phyloP scores from a whole-genome alignment of 2,797 vertebrate genomes.

The Cynodonichthys magdalenae region DNA sequence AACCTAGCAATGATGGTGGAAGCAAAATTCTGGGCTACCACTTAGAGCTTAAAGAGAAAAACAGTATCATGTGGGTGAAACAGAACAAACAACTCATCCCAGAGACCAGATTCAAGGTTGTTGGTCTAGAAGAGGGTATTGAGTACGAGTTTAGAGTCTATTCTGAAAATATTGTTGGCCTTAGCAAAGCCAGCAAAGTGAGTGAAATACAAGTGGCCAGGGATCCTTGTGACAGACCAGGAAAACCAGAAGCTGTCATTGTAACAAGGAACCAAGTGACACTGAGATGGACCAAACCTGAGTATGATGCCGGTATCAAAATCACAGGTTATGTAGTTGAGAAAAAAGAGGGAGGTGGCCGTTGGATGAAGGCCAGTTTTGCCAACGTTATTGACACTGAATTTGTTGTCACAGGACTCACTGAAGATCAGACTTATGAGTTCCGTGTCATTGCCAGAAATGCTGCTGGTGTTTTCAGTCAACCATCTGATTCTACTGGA shows the following conservation, averaged over 20 bases:
- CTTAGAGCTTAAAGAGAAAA: constrained; percentile 95
- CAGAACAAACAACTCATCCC: constrained; percentile 93
- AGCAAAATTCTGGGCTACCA: constrained; percentile 96
- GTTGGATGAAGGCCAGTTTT: constrained; percentile 99
- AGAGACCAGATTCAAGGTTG: constrained; percentile 91
- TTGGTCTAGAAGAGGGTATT: constrained; percentile 94
- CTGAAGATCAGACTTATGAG: constrained; percentile 93
- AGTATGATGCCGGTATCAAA: constrained; percentile 93
- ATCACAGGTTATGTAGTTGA: constrained; percentile 97
- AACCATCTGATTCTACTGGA: constrained; percentile 95
- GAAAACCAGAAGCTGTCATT: constrained; percentile 93
- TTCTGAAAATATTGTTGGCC: constrained; percentile 96
- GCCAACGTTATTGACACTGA: constrained; percentile 92
- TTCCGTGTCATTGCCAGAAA: constrained; percentile 98
- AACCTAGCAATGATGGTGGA: constrained; percentile 93
- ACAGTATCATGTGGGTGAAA: constrained; percentile 96
- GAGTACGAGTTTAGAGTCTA: constrained; percentile 98
- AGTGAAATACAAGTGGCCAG: constrained; percentile 93
- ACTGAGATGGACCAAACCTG: constrained; percentile 94
- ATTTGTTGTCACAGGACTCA: constrained; percentile 92
- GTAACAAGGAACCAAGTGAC: constrained; percentile 93
- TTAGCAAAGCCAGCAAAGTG: constrained; percentile 91
- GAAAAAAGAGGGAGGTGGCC: constrained; percentile 91
- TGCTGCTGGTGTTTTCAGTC: constrained; percentile 90
- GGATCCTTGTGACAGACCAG: constrained; percentile 95